Evolutionary conservation across 2,888 invertebrate genomes (phyloP).

Genomic region (Hyposoter dolosus): DNA sequence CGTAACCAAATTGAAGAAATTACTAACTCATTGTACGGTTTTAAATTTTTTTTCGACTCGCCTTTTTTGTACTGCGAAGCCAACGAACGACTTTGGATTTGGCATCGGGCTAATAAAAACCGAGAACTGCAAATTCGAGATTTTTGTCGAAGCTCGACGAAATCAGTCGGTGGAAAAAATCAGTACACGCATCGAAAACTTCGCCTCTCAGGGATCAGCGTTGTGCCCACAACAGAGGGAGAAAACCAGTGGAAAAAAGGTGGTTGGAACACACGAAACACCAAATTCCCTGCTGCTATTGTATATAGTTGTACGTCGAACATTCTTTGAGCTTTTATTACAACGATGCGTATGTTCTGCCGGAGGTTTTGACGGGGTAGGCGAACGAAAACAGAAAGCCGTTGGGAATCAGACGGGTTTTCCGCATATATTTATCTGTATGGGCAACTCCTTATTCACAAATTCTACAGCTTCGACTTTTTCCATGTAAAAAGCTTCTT

Average conservation of each 20-base stretch:
- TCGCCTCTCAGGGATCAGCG: not conserved
- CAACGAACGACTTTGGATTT: not conserved
- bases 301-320: not conserved
- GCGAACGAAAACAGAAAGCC: not conserved
- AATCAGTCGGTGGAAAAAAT: slow-evolving; percentile 15
- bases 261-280: slow-evolving; percentile 13
- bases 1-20: no score
- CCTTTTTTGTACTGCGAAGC: no score
- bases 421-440: not conserved
- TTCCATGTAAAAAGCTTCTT: not conserved
- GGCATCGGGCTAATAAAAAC: slow-evolving; percentile 9
- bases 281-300: not conserved
- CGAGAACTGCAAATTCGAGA: slow-evolving; percentile 24
- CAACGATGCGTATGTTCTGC: slow-evolving; percentile 16
- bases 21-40: no score
- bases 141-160: slow-evolving; percentile 14
- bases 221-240: not conserved
- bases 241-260: not conserved
- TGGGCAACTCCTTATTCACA: not conserved
- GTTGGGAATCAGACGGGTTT: not conserved
- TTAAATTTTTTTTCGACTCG: no score
- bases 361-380: not conserved
- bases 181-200: slow-evolving; percentile 17
- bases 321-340: slow-evolving; percentile 17
- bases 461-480: not conserved